phyloP scores from a whole-genome alignment of 2,113 vertebrate species.

The Rutilus rutilus region DNA sequence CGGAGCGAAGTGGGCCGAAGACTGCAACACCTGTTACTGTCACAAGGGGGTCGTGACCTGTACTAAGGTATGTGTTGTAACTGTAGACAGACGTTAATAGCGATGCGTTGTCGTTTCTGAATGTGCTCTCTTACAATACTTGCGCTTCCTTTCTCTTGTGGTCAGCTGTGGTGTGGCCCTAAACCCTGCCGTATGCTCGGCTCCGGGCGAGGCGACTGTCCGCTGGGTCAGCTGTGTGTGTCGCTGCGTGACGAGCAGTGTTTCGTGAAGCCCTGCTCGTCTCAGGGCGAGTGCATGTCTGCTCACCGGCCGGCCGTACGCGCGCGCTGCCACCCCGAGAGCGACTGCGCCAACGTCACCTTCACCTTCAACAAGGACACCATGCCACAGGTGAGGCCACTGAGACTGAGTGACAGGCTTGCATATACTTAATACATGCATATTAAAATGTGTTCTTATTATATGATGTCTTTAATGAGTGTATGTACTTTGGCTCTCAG shows the following conservation, averaged over 20 bases:
- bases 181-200: conserved; percentile 75
- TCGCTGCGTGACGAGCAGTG: conserved; percentile 81
- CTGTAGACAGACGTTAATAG: no score
- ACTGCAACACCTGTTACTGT: conserved; percentile 87
- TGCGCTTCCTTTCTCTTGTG: not conserved
- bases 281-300: conserved; percentile 81
- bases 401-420: not conserved
- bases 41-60: conserved; percentile 82
- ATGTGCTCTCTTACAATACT: not conserved
- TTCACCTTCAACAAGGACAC: conserved; percentile 89
- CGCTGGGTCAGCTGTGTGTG: conserved; percentile 76
- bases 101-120: not conserved
- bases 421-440: not conserved
- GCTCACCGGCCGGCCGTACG: conserved; percentile 73
- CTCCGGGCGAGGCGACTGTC: conserved; percentile 77
- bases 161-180: conserved; percentile 85
- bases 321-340: conserved; percentile 79
- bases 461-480: no score
- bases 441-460: not conserved
- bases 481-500: conserved; percentile 62
- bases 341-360: conserved; percentile 85
- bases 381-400: conserved; percentile 80
- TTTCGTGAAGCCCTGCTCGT: conserved; percentile 82
- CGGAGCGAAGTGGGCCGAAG: conserved; percentile 83
- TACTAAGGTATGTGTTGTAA: conserved; percentile 79